phyloP scores from a whole-genome alignment of 2,888 invertebrate genomes.

The Meloe dianella region DNA sequence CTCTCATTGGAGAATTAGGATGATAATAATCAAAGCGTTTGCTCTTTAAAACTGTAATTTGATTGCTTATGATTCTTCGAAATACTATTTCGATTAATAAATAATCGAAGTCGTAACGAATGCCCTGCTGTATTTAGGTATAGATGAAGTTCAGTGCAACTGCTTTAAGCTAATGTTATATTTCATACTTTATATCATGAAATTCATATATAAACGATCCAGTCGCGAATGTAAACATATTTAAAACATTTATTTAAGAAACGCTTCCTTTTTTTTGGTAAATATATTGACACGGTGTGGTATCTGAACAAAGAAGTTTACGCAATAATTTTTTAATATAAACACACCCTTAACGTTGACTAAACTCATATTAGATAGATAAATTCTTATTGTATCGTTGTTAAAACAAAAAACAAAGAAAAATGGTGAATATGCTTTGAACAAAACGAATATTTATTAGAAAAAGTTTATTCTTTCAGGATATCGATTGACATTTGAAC shows the following conservation, averaged over 20 bases:
- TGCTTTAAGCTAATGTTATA: background rate
- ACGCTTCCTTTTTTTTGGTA: background rate
- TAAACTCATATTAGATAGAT: background rate
- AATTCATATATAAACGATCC: background rate
- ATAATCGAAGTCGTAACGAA: background rate
- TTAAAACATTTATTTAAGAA: background rate
- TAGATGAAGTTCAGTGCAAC: background rate
- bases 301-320: background rate
- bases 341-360: background rate
- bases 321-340: background rate
- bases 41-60: background rate
- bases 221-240: background rate
- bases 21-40: background rate
- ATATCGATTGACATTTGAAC: background rate
- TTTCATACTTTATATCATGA: constrained; percentile 1
- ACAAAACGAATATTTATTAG: background rate
- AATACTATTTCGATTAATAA: background rate
- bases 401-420: background rate
- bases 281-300: background rate
- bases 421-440: background rate
- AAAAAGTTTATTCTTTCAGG: background rate
- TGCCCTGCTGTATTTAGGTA: no score
- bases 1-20: background rate
- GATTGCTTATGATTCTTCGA: background rate
- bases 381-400: background rate